phyloP scores from a whole-genome alignment of 2,797 vertebrate genomes.

The Halcyon chelicuti region DNA sequence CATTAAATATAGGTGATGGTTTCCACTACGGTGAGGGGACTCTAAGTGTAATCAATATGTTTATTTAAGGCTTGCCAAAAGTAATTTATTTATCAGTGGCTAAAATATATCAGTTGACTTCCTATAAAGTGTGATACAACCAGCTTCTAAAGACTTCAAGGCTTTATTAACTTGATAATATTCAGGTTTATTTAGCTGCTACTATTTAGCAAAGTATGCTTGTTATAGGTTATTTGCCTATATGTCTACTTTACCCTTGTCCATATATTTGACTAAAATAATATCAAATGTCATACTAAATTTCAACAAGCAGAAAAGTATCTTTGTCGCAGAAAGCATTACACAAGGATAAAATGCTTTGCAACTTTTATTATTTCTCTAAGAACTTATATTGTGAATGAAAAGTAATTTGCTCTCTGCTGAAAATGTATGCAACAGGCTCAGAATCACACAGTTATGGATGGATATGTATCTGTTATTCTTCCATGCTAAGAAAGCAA shows the following conservation, averaged over 20 bases:
- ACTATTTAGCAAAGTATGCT: not conserved
- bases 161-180: not conserved
- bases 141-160: not conserved
- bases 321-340: not conserved
- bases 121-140: not conserved
- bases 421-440: not conserved
- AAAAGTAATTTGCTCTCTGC: not conserved
- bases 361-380: not conserved
- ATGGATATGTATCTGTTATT: not conserved
- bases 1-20: not conserved
- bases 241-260: not conserved
- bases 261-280: not conserved
- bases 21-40: not conserved
- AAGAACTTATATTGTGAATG: not conserved
- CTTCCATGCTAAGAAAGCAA: not conserved
- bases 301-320: not conserved
- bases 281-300: not conserved
- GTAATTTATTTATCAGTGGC: not conserved
- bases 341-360: not conserved
- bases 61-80: not conserved
- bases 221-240: not conserved
- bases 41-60: rapidly evolving
- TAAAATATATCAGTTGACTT: not conserved
- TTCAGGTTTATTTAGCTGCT: not conserved
- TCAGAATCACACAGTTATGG: not conserved